Base-by-base conservation (phyloP, 2,888 invertebrate species). In the Agrochola lychnidis region DNA sequence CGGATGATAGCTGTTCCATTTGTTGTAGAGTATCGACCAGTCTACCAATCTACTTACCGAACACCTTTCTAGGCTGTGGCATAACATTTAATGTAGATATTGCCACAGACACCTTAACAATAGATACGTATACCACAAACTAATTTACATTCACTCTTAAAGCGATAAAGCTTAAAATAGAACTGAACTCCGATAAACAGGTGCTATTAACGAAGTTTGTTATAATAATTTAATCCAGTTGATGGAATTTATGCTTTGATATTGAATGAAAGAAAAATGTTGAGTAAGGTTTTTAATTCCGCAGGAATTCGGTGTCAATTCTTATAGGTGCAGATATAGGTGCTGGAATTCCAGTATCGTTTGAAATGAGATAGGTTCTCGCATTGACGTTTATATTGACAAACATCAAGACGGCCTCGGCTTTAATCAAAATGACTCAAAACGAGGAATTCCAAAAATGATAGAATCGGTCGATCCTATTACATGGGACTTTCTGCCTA, bases 141-240 rank as follows among this genome's bases (percentile, higher is more conserved):
- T 66, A 81, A 76, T 81, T 84, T 66, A 71, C 69, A 72, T 57
- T 66, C 22, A 76, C 64, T 16, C 36, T 53, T 14, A 59, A 72
- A 42, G 69, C 57, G 76, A 76, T 81, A 84, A 82, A 69, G 71
- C 61, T 72, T 66, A 69, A 81, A 71, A 72, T 81, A 72, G 68
- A 62, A 73, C n/a, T 53, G 51, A 70, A 51, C 22, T 30, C 30
- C 48, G 79, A 83, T 73, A 73, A 56, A 70, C 45, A 71, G 59
- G 70, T 48, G 62, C 16, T 25, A 45, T 81, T 53, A 81, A 56
- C 48, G 48, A 64, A 70, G 70, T 74, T 70, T 73, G 42, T 63
- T 64, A 42, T 42, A 68, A 63, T 48, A 68, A 74, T 74, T 81
- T 75, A 75, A 81, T 71, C 63, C 53, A 45, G 16, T 36, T 64